Evolutionary conservation across 2,888 invertebrate species (phyloP).

Genomic region (Volucella bombylans): DNA sequence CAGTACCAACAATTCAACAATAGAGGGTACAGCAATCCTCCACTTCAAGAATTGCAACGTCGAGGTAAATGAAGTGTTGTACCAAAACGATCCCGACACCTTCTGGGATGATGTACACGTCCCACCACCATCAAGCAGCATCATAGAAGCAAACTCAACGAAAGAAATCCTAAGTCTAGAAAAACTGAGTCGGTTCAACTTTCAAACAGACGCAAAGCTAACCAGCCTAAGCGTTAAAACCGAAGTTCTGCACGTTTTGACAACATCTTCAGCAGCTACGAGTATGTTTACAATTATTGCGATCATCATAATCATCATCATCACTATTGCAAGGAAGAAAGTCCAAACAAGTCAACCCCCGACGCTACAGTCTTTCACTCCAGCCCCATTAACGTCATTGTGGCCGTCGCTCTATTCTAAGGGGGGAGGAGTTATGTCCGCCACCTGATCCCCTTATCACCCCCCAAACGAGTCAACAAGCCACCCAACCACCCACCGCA

Average conservation of each 20-base stretch:
- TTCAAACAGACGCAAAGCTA: background rate
- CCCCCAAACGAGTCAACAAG: too few species aligned
- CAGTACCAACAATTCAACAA: background rate
- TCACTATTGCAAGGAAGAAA: background rate
- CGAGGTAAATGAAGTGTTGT: conserved; percentile 20
- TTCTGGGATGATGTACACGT: conserved; percentile 28
- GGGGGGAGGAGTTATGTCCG: background rate
- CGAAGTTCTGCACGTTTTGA: background rate
- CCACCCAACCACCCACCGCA: too few species aligned
- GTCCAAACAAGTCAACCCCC: background rate
- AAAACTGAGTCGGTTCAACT: background rate
- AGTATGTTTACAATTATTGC: background rate
- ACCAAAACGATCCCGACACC: conserved; percentile 16
- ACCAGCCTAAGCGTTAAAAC: background rate
- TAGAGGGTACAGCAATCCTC: conserved; percentile 33
- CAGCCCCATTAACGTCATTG: background rate
- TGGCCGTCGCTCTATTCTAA: conserved; percentile 11
- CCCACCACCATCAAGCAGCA: conserved; percentile 34
- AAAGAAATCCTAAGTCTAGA: conserved; percentile 9
- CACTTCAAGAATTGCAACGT: conserved; percentile 25
- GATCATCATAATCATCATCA: background rate
- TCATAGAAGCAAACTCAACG: conserved; percentile 2
- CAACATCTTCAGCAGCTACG: too few species aligned
- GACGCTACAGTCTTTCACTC: conserved; percentile 12
- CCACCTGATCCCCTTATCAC: too few species aligned